phyloP scores from a whole-genome alignment of 2,888 invertebrate genomes.

The Neria commutata region DNA sequence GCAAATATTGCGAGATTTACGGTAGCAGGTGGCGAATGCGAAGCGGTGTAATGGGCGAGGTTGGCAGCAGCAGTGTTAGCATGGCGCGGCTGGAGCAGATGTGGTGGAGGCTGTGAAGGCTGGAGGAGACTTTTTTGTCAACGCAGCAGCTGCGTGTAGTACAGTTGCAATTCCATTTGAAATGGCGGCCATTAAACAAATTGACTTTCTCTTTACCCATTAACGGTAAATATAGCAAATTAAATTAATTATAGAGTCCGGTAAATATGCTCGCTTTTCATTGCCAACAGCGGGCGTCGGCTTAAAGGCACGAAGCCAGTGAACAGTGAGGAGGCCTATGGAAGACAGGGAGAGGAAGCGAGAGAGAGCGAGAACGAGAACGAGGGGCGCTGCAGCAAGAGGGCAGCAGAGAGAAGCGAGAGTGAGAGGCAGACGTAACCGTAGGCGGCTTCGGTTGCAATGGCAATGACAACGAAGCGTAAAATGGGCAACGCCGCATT shows the following conservation, averaged over 20 bases:
- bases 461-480: slow-evolving; percentile 34
- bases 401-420: slow-evolving; percentile 19
- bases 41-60: background rate
- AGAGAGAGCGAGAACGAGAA: slow-evolving; percentile 36
- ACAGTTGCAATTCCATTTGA: too few species aligned
- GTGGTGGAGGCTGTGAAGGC: background rate
- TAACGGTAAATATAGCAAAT: background rate
- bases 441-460: too few species aligned
- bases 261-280: background rate
- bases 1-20: slow-evolving; percentile 41
- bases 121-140: background rate
- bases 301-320: too few species aligned
- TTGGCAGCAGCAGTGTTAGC: background rate
- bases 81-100: background rate
- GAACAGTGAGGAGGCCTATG: too few species aligned
- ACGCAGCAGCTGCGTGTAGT: background rate
- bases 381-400: slow-evolving; percentile 23
- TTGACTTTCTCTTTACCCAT: background rate
- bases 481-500: slow-evolving; percentile 52
- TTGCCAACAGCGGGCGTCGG: too few species aligned
- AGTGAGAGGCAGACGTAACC: slow-evolving; percentile 1
- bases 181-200: background rate
- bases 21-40: slow-evolving; percentile 51
- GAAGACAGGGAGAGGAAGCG: background rate
- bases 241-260: background rate